A percentile compares a stretch with the other conserved stretches of the same genome.
phyloP scores from a whole-genome alignment of 2,888 invertebrate genomes.

The Zaprionus bogoriensis region DNA sequence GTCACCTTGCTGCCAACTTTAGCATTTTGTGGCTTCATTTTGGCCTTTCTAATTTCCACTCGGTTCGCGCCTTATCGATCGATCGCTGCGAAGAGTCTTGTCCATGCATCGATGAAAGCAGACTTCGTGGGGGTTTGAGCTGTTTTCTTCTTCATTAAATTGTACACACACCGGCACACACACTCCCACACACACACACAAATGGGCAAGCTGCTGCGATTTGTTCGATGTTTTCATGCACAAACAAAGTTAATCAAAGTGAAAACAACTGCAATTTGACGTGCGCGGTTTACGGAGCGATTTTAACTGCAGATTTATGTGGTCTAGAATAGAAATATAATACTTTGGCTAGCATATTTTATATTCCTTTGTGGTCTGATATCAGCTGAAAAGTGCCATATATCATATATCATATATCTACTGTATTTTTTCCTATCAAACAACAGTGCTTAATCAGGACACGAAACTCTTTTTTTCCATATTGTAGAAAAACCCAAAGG shows the following conservation, averaged over 20 bases:
- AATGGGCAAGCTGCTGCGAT: conserved; percentile 7
- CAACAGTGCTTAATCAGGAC: too few species aligned
- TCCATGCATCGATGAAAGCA: too few species aligned
- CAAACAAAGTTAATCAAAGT: conserved; percentile 50
- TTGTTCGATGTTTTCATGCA: conserved; percentile 18
- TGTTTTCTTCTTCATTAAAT: background rate
- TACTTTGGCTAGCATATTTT: too few species aligned
- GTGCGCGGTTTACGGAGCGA: conserved; percentile 3
- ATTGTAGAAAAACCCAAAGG: too few species aligned
- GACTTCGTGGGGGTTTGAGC: background rate
- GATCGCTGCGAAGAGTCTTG: conserved; percentile 6
- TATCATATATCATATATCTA: background rate
- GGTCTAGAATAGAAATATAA: too few species aligned
- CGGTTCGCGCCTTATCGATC: conserved; percentile 27
- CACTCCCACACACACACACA: background rate
- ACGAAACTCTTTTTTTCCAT: too few species aligned
- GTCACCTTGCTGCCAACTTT: conserved; percentile 31
- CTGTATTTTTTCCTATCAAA: background rate
- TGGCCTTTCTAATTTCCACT: conserved; percentile 38
- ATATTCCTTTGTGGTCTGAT: too few species aligned
- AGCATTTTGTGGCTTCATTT: conserved; percentile 54
- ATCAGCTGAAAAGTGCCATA: too few species aligned
- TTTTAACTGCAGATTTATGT: conserved; percentile 5
- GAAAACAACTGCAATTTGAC: conserved; percentile 43
- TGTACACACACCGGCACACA: background rate